phyloP scores from a whole-genome alignment of 2,888 invertebrate species.

The Carcina quercana region DNA sequence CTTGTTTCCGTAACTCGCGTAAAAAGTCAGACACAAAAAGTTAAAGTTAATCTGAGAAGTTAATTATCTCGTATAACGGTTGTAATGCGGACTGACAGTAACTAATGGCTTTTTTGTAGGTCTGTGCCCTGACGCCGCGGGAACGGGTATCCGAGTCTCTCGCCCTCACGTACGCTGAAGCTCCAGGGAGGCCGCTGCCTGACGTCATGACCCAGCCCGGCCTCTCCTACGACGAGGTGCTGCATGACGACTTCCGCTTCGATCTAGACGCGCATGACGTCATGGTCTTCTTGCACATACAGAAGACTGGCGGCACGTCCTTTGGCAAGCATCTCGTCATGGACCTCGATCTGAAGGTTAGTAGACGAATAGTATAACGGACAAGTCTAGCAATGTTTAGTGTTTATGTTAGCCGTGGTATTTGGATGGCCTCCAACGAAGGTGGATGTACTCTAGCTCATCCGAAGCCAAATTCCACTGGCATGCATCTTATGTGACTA shows the following conservation, averaged over 20 bases:
- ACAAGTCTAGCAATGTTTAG: background rate
- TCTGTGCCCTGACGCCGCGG: slow-evolving; percentile 82
- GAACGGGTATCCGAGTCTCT: slow-evolving; percentile 75
- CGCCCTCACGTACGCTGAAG: slow-evolving; percentile 64
- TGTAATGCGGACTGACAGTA: slow-evolving; percentile 1
- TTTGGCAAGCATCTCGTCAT: slow-evolving; percentile 97
- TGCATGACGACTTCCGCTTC: slow-evolving; percentile 91
- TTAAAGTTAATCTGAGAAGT: slow-evolving; percentile 4
- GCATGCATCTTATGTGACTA: too few relatives aligned
- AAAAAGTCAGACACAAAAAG: slow-evolving; percentile 1
- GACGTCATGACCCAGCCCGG: slow-evolving; percentile 76
- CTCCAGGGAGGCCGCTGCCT: slow-evolving; percentile 67
- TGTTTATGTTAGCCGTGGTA: too few relatives aligned
- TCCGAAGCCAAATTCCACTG: slow-evolving; percentile 1
- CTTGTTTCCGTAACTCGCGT: slow-evolving; percentile 5
- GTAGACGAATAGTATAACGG: slow-evolving; percentile 15
- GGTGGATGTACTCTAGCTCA: slow-evolving; percentile 9
- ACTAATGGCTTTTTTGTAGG: slow-evolving; percentile 52
- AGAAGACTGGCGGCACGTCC: slow-evolving; percentile 98
- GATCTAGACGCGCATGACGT: slow-evolving; percentile 96
- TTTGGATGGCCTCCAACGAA: slow-evolving; percentile 11
- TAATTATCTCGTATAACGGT: slow-evolving; percentile 1
- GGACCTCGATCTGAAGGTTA: slow-evolving; percentile 87
- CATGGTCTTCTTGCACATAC: slow-evolving; percentile 97
- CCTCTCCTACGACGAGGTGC: slow-evolving; percentile 89